phyloP scores from a whole-genome alignment of 2,797 vertebrate genomes.

The Sebastes steindachneri region DNA sequence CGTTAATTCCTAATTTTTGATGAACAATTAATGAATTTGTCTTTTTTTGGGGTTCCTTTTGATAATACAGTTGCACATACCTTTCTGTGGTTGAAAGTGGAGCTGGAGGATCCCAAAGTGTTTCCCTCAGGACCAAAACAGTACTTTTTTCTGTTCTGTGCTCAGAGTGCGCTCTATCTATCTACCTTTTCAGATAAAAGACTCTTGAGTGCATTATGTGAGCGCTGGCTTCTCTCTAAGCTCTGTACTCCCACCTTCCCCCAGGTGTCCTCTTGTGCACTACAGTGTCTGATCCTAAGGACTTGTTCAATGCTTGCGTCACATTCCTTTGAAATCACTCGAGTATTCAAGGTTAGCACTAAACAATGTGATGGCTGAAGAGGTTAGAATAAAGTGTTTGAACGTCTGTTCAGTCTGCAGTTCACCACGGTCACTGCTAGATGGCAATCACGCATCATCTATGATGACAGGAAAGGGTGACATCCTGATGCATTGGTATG shows the following conservation, averaged over 20 bases:
- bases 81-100: not conserved
- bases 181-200: constrained; percentile 9
- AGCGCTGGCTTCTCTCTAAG: not conserved
- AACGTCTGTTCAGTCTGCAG: constrained; percentile 16
- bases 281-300: constrained; percentile 1
- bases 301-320: not conserved
- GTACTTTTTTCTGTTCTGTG: not conserved
- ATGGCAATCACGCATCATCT: constrained; percentile 36
- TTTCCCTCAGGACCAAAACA: not conserved
- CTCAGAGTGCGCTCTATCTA: not conserved
- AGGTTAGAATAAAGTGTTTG: not conserved
- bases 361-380: not conserved
- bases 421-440: constrained; percentile 37
- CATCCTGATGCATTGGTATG: not conserved
- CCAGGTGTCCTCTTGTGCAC: not conserved
- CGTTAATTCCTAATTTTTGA: too few relatives aligned
- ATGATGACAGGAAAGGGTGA: not conserved
- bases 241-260: not conserved
- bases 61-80: not conserved
- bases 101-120: not conserved
- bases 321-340: not conserved
- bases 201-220: not conserved
- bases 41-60: not conserved
- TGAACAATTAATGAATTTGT: not conserved
- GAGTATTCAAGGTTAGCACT: not conserved